Evolutionary conservation across 1,140 invertebrate species (phyloP).

Genomic region (Zaprionus lachaisei): DNA sequence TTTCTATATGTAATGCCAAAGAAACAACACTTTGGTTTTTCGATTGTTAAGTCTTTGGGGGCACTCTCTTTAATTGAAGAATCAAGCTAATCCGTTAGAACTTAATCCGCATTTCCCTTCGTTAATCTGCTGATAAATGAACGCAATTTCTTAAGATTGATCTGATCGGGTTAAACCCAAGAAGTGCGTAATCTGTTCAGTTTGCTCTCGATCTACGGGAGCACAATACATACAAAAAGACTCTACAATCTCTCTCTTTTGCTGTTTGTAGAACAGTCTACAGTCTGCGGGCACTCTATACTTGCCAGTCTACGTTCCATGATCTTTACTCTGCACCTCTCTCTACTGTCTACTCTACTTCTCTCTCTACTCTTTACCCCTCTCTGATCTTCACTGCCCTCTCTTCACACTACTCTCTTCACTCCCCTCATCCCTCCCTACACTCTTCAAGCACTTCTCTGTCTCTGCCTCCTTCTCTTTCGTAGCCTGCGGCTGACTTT

Average conservation of each 20-base stretch:
- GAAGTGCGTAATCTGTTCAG: neutral
- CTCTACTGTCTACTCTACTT: neutral
- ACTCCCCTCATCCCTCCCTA: no score
- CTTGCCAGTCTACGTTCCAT: neutral
- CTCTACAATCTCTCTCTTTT: neutral
- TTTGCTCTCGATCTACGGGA: neutral
- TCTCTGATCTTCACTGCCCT: no score
- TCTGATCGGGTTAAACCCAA: neutral
- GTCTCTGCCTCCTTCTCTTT: neutral
- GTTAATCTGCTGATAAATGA: slow-evolving; percentile 1
- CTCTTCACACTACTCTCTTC: no score
- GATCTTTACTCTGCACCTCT: neutral
- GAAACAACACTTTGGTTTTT: neutral
- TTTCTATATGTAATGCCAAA: no score
- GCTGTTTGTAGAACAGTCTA: neutral
- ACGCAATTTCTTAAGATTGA: slow-evolving; percentile 2
- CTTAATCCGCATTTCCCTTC: neutral
- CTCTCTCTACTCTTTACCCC: no score
- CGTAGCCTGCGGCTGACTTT: neutral
- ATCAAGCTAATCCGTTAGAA: neutral
- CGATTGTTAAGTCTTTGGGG: no score
- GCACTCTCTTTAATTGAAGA: neutral
- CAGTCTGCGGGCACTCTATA: neutral
- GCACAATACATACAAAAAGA: neutral
- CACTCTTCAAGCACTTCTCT: neutral